Percentiles rank a stretch among this genome's conserved stretches.
Conservation (phyloP, 37 sponge, comb jelly and placozoan genomes). For the Amphimedon queenslandica region DNA sequence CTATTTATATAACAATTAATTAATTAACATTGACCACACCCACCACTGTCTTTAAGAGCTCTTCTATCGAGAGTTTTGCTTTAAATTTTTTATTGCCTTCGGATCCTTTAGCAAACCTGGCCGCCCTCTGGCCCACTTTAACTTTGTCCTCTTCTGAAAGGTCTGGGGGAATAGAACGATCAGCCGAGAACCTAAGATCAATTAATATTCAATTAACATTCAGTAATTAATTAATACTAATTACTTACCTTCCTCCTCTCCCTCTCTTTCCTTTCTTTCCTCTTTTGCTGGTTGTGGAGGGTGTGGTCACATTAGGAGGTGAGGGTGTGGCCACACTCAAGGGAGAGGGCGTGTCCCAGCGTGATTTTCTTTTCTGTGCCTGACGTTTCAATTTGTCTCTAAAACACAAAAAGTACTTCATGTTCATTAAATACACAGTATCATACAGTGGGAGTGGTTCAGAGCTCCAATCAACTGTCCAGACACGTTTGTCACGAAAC, state of each 20-base stretch:
- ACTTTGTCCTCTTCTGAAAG: conserved; percentile 29
- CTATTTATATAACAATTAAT: conserved; percentile 8
- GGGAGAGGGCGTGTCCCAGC: conserved; percentile 77
- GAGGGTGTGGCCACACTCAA: neutral
- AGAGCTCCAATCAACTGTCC: conserved; percentile 69
- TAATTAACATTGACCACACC: too few species aligned
- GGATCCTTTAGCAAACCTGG: conserved; percentile 36
- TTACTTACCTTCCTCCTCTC: conserved; percentile 1
- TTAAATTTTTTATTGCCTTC: conserved; percentile 30
- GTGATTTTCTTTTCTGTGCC: conserved; percentile 20
- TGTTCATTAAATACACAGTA: neutral
- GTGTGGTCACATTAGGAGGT: neutral
- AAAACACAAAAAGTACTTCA: neutral
- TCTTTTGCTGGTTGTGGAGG: neutral
- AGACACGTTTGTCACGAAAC: conserved; percentile 49
- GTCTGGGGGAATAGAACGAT: neutral
- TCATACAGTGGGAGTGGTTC: conserved; percentile 77
- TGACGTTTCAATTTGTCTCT: neutral
- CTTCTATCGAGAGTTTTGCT: conserved; percentile 58
- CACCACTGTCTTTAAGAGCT: conserved; percentile 44
- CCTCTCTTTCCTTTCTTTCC: conserved; percentile 3
- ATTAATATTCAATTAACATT: too few species aligned
- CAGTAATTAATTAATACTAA: too few species aligned
- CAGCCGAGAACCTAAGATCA: neutral
- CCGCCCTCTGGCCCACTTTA: conserved; percentile 42